These are phyloP conservation scores for Euspilapteryx auroguttella DNA, from an alignment of 2,888 invertebrate genomes.

Conservation along the genomic window DNA sequence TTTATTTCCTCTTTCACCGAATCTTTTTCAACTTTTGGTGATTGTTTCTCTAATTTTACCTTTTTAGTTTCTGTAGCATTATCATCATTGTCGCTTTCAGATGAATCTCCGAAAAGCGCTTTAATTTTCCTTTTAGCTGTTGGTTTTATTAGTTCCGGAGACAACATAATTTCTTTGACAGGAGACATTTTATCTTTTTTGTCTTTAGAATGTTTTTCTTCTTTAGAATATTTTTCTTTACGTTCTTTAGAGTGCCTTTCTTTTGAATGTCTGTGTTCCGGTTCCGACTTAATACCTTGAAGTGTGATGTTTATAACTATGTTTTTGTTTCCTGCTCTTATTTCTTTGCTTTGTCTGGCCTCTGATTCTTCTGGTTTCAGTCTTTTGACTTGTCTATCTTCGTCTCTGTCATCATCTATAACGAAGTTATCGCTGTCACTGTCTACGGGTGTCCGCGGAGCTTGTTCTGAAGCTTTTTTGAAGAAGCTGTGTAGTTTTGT, in stretches of 20 bases:
- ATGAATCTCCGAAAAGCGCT: conserved; percentile 54
- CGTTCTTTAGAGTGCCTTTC: conserved; percentile 8
- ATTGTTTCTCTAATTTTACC: conserved; percentile 12
- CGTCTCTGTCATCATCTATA: conserved; percentile 25
- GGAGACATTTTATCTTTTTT: conserved; percentile 7
- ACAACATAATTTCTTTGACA: too few species aligned
- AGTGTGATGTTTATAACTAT: conserved; percentile 46
- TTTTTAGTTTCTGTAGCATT: conserved; percentile 19
- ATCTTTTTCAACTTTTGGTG: conserved; percentile 10
- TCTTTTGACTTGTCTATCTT: neutral
- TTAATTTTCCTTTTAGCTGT: conserved; percentile 42
- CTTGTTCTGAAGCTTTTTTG: conserved; percentile 23
- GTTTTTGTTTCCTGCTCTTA: conserved; percentile 16
- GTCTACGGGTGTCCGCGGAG: conserved; percentile 21
- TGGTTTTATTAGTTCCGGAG: conserved; percentile 18
- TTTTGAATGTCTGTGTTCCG: conserved; percentile 9
- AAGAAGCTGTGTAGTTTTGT: conserved; percentile 47
- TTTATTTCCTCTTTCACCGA: too few species aligned
- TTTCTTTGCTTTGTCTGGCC: conserved; percentile 7
- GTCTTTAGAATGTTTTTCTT: conserved; percentile 8
- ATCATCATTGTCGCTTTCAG: conserved; percentile 37
- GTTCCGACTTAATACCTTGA: conserved; percentile 29
- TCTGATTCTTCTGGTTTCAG: conserved; percentile 17
- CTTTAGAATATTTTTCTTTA: conserved; percentile 7
- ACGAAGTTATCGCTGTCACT: conserved; percentile 25